Percentiles rank a stretch among this genome's conserved stretches.
Evolutionary conservation across 2,797 vertebrate genomes (phyloP).

Genomic region (Rallus crepitans): DNA sequence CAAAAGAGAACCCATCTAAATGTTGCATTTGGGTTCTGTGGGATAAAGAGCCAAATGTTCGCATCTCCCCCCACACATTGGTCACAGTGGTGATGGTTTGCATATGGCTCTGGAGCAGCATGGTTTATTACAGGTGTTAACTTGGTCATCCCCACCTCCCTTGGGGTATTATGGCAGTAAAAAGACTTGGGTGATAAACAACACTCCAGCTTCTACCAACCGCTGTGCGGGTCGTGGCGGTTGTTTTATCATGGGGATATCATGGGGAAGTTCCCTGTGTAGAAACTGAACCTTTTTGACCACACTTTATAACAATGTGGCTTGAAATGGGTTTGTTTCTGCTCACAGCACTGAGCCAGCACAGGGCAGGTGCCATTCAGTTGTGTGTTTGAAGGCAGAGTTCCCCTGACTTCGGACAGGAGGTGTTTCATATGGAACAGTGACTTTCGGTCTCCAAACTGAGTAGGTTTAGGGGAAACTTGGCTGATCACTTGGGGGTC

Average conservation of each 20-base stretch:
- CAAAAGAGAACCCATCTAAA: neutral
- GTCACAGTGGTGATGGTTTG: too few species aligned
- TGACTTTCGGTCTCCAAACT: rapidly evolving
- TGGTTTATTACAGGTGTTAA: neutral
- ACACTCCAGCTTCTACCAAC: neutral
- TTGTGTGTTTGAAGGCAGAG: rapidly evolving
- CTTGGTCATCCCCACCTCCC: neutral
- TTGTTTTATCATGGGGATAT: neutral
- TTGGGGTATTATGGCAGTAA: neutral
- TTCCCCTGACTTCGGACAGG: neutral
- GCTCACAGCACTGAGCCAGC: rapidly evolving
- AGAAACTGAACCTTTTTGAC: neutral
- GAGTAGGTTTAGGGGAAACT: neutral
- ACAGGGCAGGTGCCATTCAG: neutral
- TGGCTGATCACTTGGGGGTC: too few species aligned
- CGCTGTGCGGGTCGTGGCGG: rapidly evolving
- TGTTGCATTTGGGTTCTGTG: neutral
- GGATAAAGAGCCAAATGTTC: neutral
- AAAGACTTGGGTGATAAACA: neutral
- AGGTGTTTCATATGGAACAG: neutral
- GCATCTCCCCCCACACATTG: too few species aligned
- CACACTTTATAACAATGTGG: neutral
- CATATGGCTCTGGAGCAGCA: rapidly evolving
- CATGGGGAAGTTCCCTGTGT: neutral
- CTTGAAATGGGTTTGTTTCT: neutral